Evolutionary conservation across 1,140 invertebrate genomes (phyloP).

Genomic region (Octopus bimaculoides): DNA sequence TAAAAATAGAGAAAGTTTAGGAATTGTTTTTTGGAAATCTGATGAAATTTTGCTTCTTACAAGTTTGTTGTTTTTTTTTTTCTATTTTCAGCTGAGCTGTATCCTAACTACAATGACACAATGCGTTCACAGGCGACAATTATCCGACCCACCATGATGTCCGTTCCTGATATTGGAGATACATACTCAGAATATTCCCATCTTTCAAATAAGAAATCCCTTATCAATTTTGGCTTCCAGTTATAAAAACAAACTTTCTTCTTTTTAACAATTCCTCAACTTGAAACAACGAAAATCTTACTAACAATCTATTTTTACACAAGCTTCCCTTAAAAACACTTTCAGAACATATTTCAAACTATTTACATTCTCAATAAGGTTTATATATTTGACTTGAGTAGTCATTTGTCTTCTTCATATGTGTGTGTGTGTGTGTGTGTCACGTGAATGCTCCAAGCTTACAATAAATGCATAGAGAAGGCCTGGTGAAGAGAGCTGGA

Average conservation of each 20-base stretch:
- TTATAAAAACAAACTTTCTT: conserved; percentile 21
- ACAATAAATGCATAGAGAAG: too few relatives aligned
- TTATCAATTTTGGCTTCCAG: conserved; percentile 27
- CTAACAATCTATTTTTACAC: too few relatives aligned
- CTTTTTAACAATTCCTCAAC: too few relatives aligned
- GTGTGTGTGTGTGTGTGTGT: too few relatives aligned
- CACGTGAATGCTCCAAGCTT: too few relatives aligned
- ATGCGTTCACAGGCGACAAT: conserved; percentile 42
- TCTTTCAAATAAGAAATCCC: conserved; percentile 22
- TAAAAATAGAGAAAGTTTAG: background rate
- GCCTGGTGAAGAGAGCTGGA: too few relatives aligned
- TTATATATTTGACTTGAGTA: too few relatives aligned
- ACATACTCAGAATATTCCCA: conserved; percentile 44
- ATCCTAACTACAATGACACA: conserved; percentile 39
- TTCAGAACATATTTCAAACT: too few relatives aligned
- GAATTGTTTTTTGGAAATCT: background rate
- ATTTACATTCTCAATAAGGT: too few relatives aligned
- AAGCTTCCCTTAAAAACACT: too few relatives aligned
- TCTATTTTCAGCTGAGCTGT: conserved; percentile 42
- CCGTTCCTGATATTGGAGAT: conserved; percentile 34
- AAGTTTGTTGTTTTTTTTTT: background rate
- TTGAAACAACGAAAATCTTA: too few relatives aligned
- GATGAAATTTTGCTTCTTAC: background rate
- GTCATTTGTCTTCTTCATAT: too few relatives aligned
- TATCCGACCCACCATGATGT: conserved; percentile 43